phyloP scores from a whole-genome alignment of 92 coral and sea anemone species.

The Micromussa lordhowensis region DNA sequence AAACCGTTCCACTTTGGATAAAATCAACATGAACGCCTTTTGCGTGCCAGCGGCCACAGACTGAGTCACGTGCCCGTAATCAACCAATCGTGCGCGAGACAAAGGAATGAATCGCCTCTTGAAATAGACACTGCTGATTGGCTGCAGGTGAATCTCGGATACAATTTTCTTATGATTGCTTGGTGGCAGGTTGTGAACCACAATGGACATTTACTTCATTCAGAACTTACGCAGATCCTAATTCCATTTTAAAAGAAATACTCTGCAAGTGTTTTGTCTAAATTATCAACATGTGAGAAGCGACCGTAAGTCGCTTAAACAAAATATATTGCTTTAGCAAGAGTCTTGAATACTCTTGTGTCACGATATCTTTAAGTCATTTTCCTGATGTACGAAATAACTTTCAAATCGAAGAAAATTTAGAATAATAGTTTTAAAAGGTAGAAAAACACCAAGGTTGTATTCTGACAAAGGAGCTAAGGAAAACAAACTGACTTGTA shows the following conservation, averaged over 20 bases:
- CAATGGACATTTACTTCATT: background rate
- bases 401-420: no score
- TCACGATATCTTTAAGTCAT: no score
- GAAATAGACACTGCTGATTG: slow-evolving; percentile 12
- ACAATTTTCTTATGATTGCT: no score
- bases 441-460: background rate
- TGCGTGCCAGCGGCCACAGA: slow-evolving; percentile 85
- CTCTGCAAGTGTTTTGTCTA: background rate
- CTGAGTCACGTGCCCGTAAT: slow-evolving; percentile 73
- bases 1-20: slow-evolving; percentile 11
- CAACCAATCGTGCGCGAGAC: slow-evolving; percentile 58
- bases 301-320: no score
- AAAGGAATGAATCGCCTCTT: slow-evolving; percentile 27
- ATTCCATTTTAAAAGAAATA: no score
- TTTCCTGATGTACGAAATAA: no score
- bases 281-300: background rate
- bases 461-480: no score
- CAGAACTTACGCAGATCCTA: background rate
- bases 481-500: no score
- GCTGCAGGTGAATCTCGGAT: background rate
- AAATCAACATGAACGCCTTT: slow-evolving; percentile 86
- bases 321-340: no score
- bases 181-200: background rate
- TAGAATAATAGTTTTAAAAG: no score
- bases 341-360: no score